These are phyloP conservation scores for Petrolisthes cinctipes DNA, from an alignment of 2,888 invertebrate genomes.

Conservation along the genomic window DNA sequence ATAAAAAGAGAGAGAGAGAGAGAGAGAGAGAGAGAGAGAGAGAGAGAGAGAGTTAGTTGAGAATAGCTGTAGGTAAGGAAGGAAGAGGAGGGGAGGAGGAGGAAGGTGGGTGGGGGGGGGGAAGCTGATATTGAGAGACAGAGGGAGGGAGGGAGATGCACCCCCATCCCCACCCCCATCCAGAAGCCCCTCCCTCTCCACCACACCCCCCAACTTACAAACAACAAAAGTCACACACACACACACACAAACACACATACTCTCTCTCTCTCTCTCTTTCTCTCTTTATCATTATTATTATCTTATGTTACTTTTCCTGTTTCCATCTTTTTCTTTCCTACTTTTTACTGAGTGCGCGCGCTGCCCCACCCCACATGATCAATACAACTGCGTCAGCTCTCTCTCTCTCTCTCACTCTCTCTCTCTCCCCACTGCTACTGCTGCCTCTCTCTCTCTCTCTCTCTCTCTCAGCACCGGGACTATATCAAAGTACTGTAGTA, in stretches of 20 bases:
- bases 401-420: background rate
- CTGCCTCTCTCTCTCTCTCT: background rate
- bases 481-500: background rate
- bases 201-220: background rate
- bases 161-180: background rate
- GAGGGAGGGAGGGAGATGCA: background rate
- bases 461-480: background rate
- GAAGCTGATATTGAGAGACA: background rate
- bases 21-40: background rate
- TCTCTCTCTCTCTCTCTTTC: background rate
- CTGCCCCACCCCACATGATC: constrained; percentile 27
- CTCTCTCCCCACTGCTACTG: background rate
- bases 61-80: background rate
- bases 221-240: background rate
- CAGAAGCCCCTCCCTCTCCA: background rate
- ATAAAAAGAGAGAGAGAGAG: no score
- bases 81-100: background rate
- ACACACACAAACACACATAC: background rate
- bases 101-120: background rate
- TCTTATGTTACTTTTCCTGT: background rate
- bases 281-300: background rate
- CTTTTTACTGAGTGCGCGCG: constrained; percentile 31
- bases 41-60: background rate
- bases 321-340: background rate
- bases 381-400: constrained; percentile 22